Evolutionary conservation across 2,113 vertebrate genomes (phyloP).

Genomic region (Alethe castanea): DNA sequence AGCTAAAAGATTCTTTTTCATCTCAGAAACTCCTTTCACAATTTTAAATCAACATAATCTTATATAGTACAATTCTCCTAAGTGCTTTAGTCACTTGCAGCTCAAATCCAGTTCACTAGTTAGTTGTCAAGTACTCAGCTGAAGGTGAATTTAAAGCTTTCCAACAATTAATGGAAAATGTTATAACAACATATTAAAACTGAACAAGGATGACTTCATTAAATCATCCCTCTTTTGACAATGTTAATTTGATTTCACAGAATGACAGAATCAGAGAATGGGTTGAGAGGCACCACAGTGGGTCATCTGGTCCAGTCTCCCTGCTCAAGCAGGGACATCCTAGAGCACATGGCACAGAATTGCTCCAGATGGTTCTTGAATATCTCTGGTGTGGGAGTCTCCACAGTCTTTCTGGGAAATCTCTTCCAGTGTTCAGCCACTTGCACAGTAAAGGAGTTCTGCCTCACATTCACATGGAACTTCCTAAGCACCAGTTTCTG

Average conservation of each 20-base stretch:
- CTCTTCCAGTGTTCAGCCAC: not conserved
- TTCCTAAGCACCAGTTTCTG: not conserved
- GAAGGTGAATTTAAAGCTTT: not conserved
- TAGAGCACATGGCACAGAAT: not conserved
- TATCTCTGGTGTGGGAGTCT: not conserved
- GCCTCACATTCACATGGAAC: accelerated
- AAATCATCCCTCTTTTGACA: not conserved
- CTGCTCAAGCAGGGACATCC: not conserved
- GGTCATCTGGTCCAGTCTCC: not conserved
- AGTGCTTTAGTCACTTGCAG: not conserved
- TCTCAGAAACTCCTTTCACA: not conserved
- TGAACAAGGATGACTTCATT: not conserved
- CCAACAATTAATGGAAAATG: not conserved
- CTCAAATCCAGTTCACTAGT: not conserved
- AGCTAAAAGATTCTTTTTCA: not conserved
- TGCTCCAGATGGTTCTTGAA: not conserved
- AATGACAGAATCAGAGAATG: not conserved
- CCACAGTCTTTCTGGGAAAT: not conserved
- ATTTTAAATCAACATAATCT: not conserved
- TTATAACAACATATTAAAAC: not conserved
- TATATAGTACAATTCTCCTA: not conserved
- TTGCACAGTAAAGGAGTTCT: accelerated
- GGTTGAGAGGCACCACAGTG: not conserved
- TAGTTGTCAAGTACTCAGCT: not conserved
- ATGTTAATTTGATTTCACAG: not conserved